Conservation (phyloP, 2,113 vertebrate genomes). For the Thamnaconus septentrionalis region DNA sequence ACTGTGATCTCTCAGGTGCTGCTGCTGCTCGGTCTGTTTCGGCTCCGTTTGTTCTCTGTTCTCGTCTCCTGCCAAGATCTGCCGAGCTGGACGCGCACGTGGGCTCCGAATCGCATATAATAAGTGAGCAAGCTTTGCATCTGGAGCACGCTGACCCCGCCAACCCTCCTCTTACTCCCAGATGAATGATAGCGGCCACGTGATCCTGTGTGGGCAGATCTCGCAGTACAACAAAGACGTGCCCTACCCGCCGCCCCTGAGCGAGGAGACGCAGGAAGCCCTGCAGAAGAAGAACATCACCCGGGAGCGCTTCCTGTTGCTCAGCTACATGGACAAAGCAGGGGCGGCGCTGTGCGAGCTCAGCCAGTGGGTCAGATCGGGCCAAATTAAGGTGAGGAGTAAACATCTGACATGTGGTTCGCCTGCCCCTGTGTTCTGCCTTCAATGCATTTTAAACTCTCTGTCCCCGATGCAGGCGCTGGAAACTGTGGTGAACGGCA, state of each 20-base stretch:
- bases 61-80: no score
- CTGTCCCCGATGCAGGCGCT: constrained; percentile 77
- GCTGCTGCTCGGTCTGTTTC: not conserved
- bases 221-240: constrained; percentile 96
- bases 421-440: not conserved
- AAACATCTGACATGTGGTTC: constrained; percentile 2
- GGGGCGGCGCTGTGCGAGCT: constrained; percentile 81
- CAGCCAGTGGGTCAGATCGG: constrained; percentile 84
- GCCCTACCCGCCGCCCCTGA: constrained; percentile 89
- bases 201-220: constrained; percentile 95
- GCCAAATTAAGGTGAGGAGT: constrained; percentile 86
- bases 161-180: constrained; percentile 19
- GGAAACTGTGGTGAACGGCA: constrained; percentile 84
- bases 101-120: no score
- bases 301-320: constrained; percentile 88
- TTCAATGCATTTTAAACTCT: not conserved
- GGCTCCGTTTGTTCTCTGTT: no score
- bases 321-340: constrained; percentile 85
- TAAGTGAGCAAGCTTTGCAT: not conserved
- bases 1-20: constrained; percentile 80
- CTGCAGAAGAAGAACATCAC: constrained; percentile 81
- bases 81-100: no score
- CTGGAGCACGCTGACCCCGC: not conserved
- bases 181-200: constrained; percentile 89
- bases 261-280: constrained; percentile 72